Conservation (phyloP, 2,888 invertebrate genomes). For the Drosophila testacea region DNA sequence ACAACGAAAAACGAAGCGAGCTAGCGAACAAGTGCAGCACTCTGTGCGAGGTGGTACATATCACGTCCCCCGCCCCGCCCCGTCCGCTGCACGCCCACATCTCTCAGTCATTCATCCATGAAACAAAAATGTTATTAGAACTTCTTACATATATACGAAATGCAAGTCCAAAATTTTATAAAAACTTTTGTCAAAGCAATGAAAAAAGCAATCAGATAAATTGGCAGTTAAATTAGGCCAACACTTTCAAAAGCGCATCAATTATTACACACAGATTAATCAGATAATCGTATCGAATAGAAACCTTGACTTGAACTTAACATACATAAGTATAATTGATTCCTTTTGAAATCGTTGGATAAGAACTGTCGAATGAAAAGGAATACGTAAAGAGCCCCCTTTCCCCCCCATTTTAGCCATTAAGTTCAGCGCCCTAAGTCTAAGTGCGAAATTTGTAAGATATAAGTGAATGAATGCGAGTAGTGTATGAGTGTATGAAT, state of each 20-base stretch:
- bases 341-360: conserved; percentile 18
- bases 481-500: conserved; percentile 32
- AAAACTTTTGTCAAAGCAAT: conserved; percentile 77
- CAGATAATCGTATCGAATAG: background rate
- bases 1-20: conserved; percentile 47
- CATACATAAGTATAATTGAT: conserved; percentile 5
- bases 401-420: conserved; percentile 46
- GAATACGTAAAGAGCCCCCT: conserved; percentile 49
- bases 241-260: conserved; percentile 12
- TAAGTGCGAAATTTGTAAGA: conserved; percentile 69
- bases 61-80: conserved; percentile 24
- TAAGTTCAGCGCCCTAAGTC: conserved; percentile 56
- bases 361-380: conserved; percentile 24
- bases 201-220: conserved; percentile 55
- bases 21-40: conserved; percentile 57
- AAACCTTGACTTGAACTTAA: background rate
- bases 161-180: conserved; percentile 80
- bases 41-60: conserved; percentile 25
- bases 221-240: conserved; percentile 17
- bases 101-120: conserved; percentile 77
- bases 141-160: conserved; percentile 63
- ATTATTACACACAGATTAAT: conserved; percentile 3
- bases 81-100: conserved; percentile 66
- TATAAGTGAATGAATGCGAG: conserved; percentile 55
- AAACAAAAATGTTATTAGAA: conserved; percentile 77